Evolutionary conservation across 2,797 vertebrate genomes (phyloP).

Genomic region (Poeciliopsis infans): DNA sequence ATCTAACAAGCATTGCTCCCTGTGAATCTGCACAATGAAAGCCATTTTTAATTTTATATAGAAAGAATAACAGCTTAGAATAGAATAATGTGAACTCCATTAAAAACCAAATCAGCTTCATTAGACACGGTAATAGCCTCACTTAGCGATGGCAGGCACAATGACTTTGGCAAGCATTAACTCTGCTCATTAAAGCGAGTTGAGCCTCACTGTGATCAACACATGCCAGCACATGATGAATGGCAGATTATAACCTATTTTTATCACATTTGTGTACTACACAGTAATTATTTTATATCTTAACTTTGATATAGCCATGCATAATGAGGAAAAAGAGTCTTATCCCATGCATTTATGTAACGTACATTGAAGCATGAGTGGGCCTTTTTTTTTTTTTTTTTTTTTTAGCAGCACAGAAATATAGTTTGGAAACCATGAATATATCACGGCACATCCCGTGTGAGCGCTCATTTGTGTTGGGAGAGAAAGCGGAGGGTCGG

Average conservation of each 20-base stretch:
- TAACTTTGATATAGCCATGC: constrained; percentile 13
- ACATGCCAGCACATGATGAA: constrained; percentile 48
- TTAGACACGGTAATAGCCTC: constrained; percentile 59
- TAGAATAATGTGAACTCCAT: constrained; percentile 48
- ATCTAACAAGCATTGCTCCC: constrained; percentile 35
- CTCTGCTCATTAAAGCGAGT: constrained; percentile 59
- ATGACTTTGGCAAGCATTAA: constrained; percentile 49
- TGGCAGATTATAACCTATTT: constrained; percentile 39
- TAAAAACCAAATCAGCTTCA: constrained; percentile 52
- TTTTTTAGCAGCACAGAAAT: constrained; percentile 21
- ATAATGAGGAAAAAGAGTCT: constrained; percentile 1
- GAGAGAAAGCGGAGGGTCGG: constrained; percentile 52
- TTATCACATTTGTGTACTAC: constrained; percentile 17
- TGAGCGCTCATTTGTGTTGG: constrained; percentile 51
- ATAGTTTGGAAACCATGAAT: constrained; percentile 37
- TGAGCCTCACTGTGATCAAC: constrained; percentile 51
- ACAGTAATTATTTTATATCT: constrained; percentile 34
- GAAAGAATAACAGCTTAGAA: constrained; percentile 50
- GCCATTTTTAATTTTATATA: constrained; percentile 41
- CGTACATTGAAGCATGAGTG: constrained; percentile 3
- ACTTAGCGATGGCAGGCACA: constrained; percentile 51
- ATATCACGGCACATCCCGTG: constrained; percentile 40
- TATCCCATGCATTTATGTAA: constrained; percentile 5
- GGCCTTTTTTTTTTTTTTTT: constrained; percentile 1
- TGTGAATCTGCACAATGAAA: constrained; percentile 39